Evolutionary conservation across 2,113 vertebrate species (phyloP), one percentile per base, ranked within the genome.

Genomic region (Charina bottae): DNA sequence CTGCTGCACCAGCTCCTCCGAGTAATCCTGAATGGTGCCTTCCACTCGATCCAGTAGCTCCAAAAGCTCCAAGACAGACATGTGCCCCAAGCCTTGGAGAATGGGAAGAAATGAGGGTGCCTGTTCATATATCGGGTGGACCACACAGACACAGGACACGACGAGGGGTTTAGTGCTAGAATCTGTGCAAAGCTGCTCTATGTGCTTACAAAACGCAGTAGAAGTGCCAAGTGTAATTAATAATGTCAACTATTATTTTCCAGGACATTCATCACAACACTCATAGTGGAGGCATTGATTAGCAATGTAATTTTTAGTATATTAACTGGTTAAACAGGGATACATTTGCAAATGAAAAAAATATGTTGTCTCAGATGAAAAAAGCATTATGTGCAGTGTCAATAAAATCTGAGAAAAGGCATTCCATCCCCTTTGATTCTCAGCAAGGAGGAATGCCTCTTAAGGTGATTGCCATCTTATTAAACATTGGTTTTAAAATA

Each of bases 1-100:
- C 97, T 99, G 98, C 23, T 97, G 97, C 92, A 99, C 98, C 94
- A 99, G 98, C 93, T 99, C 99, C 96, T 99, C 99, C 0, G 98
- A 99, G 96, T 98, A 99, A 94, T 98, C 98, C 0, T 97, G 97
- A 95, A 99, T 98, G 85, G 98, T 97, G 0, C 94, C 96, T 95
- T 99, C 98, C 85, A 99, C 97, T 26, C 98, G 97, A 12, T 98
- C 97, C 97, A 99, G 97, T 92, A 99, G 97, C 90, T 98, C 98
- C 0, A 94, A 93, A 87, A 99, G 97, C 2, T 97, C 97, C 0
- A 97, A 95, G 88, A 96, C 97, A 7, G 98, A 97, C 99, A 99
- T 98, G 95, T 98, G 97, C 72, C 97, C 97, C 94, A 99, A 96
- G 33, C 98, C 98, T 99, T 23, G n/a, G 53, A 56, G 72, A 37